These are phyloP conservation scores for Smittia aterrima DNA, from an alignment of 2,888 invertebrate genomes.

Conservation along the genomic window DNA sequence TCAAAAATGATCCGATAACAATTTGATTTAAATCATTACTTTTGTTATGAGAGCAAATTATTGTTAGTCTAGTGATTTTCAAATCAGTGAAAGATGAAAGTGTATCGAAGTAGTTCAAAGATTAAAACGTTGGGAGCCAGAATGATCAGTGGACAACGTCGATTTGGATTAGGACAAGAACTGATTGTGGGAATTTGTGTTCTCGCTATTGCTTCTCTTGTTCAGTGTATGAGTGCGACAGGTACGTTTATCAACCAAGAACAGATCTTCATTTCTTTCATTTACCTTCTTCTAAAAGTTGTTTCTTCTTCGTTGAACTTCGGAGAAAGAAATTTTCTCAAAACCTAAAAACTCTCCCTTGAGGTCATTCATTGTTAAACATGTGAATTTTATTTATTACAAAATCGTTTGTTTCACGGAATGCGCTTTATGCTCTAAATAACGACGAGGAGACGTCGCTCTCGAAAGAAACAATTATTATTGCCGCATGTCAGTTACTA, in stretches of 20 bases:
- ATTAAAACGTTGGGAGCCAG: conserved; percentile 5
- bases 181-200: neutral
- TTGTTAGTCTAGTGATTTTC: neutral
- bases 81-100: conserved; percentile 32
- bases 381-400: conserved; percentile 15
- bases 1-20: conserved; percentile 32
- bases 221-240: conserved; percentile 14
- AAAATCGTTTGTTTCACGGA: neutral
- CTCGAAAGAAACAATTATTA: neutral
- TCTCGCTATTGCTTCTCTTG: neutral
- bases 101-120: conserved; percentile 39
- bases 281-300: neutral
- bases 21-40: conserved; percentile 23
- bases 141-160: neutral
- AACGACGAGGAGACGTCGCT: neutral
- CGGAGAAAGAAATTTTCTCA: conserved; percentile 6
- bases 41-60: conserved; percentile 3
- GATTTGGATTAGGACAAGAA: neutral
- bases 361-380: conserved; percentile 28
- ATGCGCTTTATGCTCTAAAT: conserved; percentile 25
- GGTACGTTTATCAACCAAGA: neutral
- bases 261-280: neutral
- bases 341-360: neutral
- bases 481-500: neutral
- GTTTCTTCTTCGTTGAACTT: neutral